These are phyloP conservation scores for Epicampocera succincta DNA, from an alignment of 2,888 invertebrate genomes.

Conservation along the genomic window DNA sequence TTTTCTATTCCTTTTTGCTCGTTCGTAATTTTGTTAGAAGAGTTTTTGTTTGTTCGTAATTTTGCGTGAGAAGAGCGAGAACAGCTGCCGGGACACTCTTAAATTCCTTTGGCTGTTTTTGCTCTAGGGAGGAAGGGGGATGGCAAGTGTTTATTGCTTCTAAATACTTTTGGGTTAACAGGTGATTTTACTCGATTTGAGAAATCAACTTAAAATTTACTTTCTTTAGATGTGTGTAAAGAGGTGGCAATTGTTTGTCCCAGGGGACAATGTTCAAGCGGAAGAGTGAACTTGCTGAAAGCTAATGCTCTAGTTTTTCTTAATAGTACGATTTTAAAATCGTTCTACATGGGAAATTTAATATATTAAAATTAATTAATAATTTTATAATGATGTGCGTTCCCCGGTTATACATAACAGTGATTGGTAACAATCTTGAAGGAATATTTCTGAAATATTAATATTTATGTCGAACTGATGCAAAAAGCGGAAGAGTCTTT, in stretches of 20 bases:
- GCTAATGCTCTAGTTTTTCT: too few species aligned
- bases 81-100: constrained; percentile 49
- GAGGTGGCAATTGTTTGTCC: constrained; percentile 11
- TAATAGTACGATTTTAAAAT: too few species aligned
- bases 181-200: constrained; percentile 56
- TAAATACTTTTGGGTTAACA: constrained; percentile 66
- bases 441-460: too few species aligned
- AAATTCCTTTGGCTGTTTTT: background rate
- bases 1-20: constrained; percentile 29
- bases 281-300: background rate
- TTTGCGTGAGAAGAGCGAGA: constrained; percentile 35
- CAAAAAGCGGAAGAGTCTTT: too few species aligned
- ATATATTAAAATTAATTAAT: too few species aligned
- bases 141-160: background rate
- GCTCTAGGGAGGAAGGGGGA: background rate
- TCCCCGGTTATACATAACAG: too few species aligned
- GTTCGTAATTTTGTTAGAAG: constrained; percentile 46
- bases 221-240: background rate
- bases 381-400: too few species aligned
- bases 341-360: too few species aligned
- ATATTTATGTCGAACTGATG: too few species aligned
- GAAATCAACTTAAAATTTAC: constrained; percentile 1
- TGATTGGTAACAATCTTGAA: too few species aligned
- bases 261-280: constrained; percentile 17
- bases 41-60: constrained; percentile 7